Percentiles rank a stretch among this genome's conserved stretches.
Conservation (phyloP, 2,888 invertebrate species). For the Tachina grossa region DNA sequence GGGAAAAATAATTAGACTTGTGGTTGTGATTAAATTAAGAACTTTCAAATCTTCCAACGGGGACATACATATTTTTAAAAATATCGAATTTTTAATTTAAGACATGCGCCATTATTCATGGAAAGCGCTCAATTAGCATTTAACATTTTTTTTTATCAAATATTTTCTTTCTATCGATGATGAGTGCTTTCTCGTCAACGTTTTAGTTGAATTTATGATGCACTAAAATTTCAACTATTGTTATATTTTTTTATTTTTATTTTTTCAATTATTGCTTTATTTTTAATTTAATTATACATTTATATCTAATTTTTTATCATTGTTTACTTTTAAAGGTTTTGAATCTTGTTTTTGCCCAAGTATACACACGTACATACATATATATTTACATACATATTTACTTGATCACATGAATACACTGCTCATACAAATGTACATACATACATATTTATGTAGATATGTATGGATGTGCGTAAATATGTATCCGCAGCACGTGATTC, state of each 20-base stretch:
- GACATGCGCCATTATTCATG: too few relatives aligned
- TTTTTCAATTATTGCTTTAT: too few relatives aligned
- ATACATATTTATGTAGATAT: neutral
- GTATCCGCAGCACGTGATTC: constrained; percentile 67
- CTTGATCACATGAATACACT: constrained; percentile 51
- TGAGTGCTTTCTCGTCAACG: neutral
- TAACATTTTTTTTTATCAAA: too few relatives aligned
- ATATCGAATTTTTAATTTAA: too few relatives aligned
- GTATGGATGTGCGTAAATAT: neutral
- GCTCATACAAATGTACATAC: neutral
- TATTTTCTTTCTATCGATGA: neutral
- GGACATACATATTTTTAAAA: too few relatives aligned
- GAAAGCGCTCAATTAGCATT: too few relatives aligned
- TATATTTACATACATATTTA: constrained; percentile 9
- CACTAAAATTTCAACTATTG: constrained; percentile 32
- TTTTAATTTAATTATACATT: constrained; percentile 22
- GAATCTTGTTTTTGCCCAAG: constrained; percentile 14
- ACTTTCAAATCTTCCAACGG: too few relatives aligned
- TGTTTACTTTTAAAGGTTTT: constrained; percentile 4
- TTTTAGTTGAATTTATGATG: neutral
- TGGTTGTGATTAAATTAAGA: too few relatives aligned
- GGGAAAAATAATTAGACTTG: too few relatives aligned
- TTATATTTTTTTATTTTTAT: neutral
- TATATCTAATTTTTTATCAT: constrained; percentile 17
- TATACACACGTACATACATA: neutral